These are phyloP conservation scores for Drosophila anomalata DNA, from an alignment of 2,888 invertebrate genomes.

Conservation along the genomic window DNA sequence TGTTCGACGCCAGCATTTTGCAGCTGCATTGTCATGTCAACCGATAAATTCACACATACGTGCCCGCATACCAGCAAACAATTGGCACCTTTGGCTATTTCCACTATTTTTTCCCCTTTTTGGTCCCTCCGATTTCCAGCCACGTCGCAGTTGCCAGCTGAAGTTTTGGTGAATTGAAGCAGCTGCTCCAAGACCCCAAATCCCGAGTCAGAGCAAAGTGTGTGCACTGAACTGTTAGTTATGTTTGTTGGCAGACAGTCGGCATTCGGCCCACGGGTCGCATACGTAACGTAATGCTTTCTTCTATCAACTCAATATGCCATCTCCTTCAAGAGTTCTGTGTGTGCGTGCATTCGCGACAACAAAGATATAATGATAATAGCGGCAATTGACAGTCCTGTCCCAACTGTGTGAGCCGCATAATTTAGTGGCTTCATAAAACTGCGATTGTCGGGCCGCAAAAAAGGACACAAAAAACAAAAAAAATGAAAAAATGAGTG, in stretches of 20 bases:
- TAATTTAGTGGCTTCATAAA: slow-evolving; percentile 52
- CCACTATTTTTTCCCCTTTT: slow-evolving; percentile 33
- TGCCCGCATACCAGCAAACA: slow-evolving; percentile 68
- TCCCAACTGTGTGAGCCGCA: slow-evolving; percentile 39
- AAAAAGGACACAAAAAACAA: slow-evolving; percentile 1
- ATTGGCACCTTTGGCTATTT: slow-evolving; percentile 79
- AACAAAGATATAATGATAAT: slow-evolving; percentile 44
- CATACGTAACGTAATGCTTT: slow-evolving; percentile 64
- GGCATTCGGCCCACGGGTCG: slow-evolving; percentile 39
- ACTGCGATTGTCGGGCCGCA: slow-evolving; percentile 4
- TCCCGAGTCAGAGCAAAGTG: slow-evolving; percentile 24
- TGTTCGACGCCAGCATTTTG: slow-evolving; percentile 77
- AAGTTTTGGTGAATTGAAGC: slow-evolving; percentile 59
- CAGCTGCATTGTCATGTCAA: slow-evolving; percentile 81
- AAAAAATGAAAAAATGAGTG: neutral
- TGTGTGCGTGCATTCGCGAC: slow-evolving; percentile 29
- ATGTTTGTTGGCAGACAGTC: slow-evolving; percentile 58
- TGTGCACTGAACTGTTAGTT: slow-evolving; percentile 75
- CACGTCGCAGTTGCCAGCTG: slow-evolving; percentile 71
- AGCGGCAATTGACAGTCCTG: slow-evolving; percentile 55
- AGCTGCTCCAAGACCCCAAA: slow-evolving; percentile 47
- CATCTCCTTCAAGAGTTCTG: slow-evolving; percentile 8
- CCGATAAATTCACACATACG: slow-evolving; percentile 76
- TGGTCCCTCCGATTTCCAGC: slow-evolving; percentile 32
- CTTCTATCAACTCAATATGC: slow-evolving; percentile 55